Evolutionary conservation across 2,113 vertebrate species (phyloP), one percentile per base, ranked within the genome.

Genomic region (Neogale vison): DNA sequence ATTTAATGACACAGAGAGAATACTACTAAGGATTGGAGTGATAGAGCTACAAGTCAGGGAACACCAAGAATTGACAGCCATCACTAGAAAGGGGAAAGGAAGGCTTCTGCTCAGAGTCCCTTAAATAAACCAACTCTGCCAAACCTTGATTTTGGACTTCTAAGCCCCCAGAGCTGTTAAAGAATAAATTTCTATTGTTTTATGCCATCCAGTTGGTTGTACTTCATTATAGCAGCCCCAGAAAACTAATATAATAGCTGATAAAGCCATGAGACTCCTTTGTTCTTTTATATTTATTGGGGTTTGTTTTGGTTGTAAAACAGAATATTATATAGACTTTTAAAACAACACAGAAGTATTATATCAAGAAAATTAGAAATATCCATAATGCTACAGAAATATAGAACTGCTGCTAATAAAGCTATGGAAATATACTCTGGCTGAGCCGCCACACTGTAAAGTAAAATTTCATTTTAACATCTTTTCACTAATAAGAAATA

Each of bases 401-500:
- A 74, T 7, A 89, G 34, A 82, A 82, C 71, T 42, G 31, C 55
- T 74, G 34, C 69, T 87, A 93, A 79, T 79, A 88, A 80, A 80
- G 50, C 74, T 52, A 74, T 8, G 24, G 14, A 90, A 74, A 69
- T 72, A 87, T 45, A 90, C 31, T 85, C 42, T 59, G 5, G 12
- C 7, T 5, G 24, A 59, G 12, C 18, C 59, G 86, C 59, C 47
- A 57, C 67, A 69, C 31, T 79, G 17, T 85, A 65, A 55, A 74
- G 57, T 77, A 71, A 77, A 95, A 85, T 69, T 82, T 61, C 77
- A 63, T 26, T 90, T 67, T 69, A 91, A 85, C 14, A 69, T 79
- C 80, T 85, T 91, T 90, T 77, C 59, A 90, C 29, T 57, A 76
- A 50, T 67, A 84, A 84, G 57, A 81, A 95, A 83, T 83, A 63